These are phyloP conservation scores for Synanthedon myopaeformis DNA, from an alignment of 2,888 invertebrate species.

Conservation along the genomic window DNA sequence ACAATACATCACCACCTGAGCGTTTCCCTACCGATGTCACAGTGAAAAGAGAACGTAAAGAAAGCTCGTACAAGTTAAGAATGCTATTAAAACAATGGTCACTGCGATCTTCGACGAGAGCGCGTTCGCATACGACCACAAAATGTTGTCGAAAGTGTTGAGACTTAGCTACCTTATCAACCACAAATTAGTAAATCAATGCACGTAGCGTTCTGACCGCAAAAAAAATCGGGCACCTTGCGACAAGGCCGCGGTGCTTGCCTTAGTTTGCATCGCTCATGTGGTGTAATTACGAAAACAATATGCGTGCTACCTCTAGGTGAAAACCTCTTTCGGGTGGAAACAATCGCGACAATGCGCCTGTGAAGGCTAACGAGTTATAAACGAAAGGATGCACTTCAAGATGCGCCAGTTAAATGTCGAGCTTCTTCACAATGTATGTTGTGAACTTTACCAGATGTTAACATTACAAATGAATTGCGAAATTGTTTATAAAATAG, in stretches of 20 bases:
- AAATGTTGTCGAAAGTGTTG: slow-evolving; percentile 38
- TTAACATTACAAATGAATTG: slow-evolving; percentile 7
- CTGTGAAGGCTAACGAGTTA: slow-evolving; percentile 51
- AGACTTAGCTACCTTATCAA: slow-evolving; percentile 19
- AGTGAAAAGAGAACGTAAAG: slow-evolving; percentile 43
- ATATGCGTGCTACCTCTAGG: slow-evolving; percentile 5
- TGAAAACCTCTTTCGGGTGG: slow-evolving; percentile 10
- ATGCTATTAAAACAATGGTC: neutral
- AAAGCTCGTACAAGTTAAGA: slow-evolving; percentile 22
- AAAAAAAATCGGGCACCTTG: slow-evolving; percentile 55
- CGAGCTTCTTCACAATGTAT: slow-evolving; percentile 31
- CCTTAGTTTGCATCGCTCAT: slow-evolving; percentile 44
- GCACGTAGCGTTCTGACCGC: slow-evolving; percentile 50
- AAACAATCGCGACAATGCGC: slow-evolving; percentile 40
- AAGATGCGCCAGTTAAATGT: slow-evolving; percentile 49
- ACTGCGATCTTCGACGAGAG: slow-evolving; percentile 3
- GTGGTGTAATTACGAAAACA: slow-evolving; percentile 29
- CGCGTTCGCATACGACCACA: slow-evolving; percentile 16
- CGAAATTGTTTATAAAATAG: slow-evolving; percentile 5
- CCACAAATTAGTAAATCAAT: slow-evolving; percentile 42
- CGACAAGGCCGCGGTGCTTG: slow-evolving; percentile 44
- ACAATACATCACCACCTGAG: slow-evolving; percentile 45
- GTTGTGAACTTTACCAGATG: slow-evolving; percentile 36
- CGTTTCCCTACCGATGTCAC: slow-evolving; percentile 50
- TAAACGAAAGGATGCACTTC: slow-evolving; percentile 53